Evolutionary conservation across 2,888 invertebrate genomes (phyloP).

Genomic region (Nematopogon swammerdamellus): DNA sequence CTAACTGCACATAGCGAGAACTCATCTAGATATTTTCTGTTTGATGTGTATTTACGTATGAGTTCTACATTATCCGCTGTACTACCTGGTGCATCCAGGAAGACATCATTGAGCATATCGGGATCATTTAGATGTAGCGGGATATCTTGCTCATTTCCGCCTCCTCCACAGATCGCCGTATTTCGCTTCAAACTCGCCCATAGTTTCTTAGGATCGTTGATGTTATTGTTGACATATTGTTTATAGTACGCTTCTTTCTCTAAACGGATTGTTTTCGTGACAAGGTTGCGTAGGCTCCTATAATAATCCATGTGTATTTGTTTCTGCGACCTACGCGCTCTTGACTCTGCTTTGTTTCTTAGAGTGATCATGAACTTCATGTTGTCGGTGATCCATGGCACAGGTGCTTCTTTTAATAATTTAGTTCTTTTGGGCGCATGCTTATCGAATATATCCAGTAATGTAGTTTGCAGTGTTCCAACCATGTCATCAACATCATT

Average conservation of each 20-base stretch:
- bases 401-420: neutral
- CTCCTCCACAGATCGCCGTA: neutral
- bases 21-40: neutral
- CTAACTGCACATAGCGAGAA: neutral
- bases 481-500: neutral
- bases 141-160: neutral
- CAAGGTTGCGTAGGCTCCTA: neutral
- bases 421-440: neutral
- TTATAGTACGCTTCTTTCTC: conserved; percentile 1
- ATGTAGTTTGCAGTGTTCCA: neutral
- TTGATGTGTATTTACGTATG: neutral
- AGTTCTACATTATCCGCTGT: neutral
- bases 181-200: neutral
- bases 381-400: conserved; percentile 1
- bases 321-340: neutral
- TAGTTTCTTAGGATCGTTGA: neutral
- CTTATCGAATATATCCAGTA: neutral
- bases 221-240: neutral
- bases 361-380: neutral
- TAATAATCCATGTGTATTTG: neutral
- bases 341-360: neutral
- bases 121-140: neutral
- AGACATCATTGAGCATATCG: neutral
- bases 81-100: neutral
- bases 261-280: neutral